Evolutionary conservation across 2,113 vertebrate species (phyloP).

Genomic region (Chaetorhynchus papuensis): DNA sequence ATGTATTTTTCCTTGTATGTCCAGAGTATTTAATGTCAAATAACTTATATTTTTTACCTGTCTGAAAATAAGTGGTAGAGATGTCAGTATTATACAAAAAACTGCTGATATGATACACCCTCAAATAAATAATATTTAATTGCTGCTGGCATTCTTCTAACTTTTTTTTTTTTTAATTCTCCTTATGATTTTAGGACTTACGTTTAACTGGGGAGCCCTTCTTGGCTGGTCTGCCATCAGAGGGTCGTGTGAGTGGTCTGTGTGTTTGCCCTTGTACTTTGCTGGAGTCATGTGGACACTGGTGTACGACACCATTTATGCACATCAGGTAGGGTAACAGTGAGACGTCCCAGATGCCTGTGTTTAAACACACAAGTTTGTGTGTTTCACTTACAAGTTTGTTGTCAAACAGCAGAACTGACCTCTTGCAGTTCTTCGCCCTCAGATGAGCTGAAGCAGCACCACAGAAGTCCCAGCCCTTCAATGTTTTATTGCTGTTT

Average conservation of each 20-base stretch:
- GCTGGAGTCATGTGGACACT: slow-evolving; percentile 95
- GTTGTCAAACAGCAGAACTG: neutral
- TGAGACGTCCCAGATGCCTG: neutral
- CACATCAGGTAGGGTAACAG: slow-evolving; percentile 86
- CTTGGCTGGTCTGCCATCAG: slow-evolving; percentile 91
- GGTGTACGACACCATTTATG: slow-evolving; percentile 94
- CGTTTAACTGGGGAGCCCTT: slow-evolving; percentile 94
- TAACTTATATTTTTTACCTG: neutral
- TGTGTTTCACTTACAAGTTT: neutral
- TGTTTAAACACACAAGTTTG: neutral
- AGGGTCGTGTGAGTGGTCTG: slow-evolving; percentile 87
- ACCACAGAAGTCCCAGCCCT: neutral
- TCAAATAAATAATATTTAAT: neutral
- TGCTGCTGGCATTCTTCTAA: neutral
- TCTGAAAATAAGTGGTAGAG: neutral
- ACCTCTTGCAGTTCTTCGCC: neutral
- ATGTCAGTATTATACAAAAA: neutral
- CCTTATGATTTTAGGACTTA: slow-evolving; percentile 74
- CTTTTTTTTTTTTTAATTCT: neutral
- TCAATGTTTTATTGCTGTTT: neutral
- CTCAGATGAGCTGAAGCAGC: neutral
- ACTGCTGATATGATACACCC: rapidly evolving
- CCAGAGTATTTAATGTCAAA: neutral
- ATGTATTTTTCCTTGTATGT: neutral
- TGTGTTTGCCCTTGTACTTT: slow-evolving; percentile 91